These are phyloP conservation scores for Ormia ochracea DNA, from an alignment of 2,888 invertebrate genomes.

Conservation along the genomic window DNA sequence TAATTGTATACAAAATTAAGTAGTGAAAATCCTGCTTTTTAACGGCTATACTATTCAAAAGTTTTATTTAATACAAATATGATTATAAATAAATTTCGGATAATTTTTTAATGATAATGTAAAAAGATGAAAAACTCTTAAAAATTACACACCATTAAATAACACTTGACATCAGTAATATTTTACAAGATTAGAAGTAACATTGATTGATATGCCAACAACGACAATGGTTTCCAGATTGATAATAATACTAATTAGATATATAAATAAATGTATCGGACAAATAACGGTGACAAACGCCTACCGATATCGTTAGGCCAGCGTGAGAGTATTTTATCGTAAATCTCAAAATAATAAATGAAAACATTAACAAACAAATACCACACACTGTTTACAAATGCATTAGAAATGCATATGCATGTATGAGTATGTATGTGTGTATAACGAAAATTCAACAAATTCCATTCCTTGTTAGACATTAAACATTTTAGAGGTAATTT, in stretches of 20 bases:
- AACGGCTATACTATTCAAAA: too few relatives aligned
- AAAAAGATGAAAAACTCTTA: too few relatives aligned
- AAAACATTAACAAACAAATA: conserved; percentile 16
- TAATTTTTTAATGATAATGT: background rate
- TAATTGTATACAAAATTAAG: too few relatives aligned
- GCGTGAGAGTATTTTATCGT: conserved; percentile 41
- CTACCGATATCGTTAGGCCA: conserved; percentile 51
- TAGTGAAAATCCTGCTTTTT: too few relatives aligned
- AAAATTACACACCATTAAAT: too few relatives aligned
- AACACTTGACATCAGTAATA: conserved; percentile 39
- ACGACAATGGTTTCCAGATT: background rate
- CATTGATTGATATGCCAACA: conserved; percentile 2
- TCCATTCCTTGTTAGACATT: conserved; percentile 41
- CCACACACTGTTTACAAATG: conserved; percentile 47
- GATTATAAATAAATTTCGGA: too few relatives aligned
- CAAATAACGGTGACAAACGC: conserved; percentile 59
- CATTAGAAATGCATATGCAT: background rate
- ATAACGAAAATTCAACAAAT: conserved; percentile 8
- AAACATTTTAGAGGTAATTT: conserved; percentile 50
- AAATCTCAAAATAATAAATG: conserved; percentile 35
- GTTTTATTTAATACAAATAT: too few relatives aligned
- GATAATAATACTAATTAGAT: conserved; percentile 31
- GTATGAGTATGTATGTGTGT: background rate
- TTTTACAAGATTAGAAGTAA: conserved; percentile 16
- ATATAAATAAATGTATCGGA: background rate